Evolutionary conservation across 2,113 vertebrate genomes (phyloP), one percentile per base, ranked within the genome.

Genomic region (Chaenogobius annularis): DNA sequence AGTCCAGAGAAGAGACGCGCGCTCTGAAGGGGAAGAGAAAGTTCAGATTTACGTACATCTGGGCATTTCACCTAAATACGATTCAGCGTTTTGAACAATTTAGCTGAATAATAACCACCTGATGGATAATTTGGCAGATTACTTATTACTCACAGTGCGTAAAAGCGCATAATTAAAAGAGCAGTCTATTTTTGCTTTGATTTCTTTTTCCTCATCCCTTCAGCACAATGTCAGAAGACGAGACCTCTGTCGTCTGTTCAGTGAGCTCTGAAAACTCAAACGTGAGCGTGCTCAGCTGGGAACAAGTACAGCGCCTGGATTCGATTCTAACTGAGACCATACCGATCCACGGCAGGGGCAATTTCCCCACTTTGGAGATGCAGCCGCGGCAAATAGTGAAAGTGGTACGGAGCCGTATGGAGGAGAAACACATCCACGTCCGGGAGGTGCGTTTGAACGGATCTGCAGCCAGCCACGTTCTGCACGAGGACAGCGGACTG

Each of bases 361-460:
- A 99, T 92, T 99, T 99, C 94, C 98, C 98, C 85, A 99, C 98
- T 12, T 91, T 99, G 78, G 92, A 96, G 90, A 95, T 99, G 95
- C 95, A 96, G 90, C 98, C 98, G 14, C 94, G 96, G 71, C 95
- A 96, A 86, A 98, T 99, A 80, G 97, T 99, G 17, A 96, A 96
- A 80, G 96, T 95, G 80, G 98, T 99, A 87, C 90, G 97, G 59
- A 94, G 94, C 80, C 94, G 96, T 62, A 95, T 99, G 95, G 95
- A 96, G 67, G 95, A 98, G 86, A 94, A 94, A 65, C 74, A 90
- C 74, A 97, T 99, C 80, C 89, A 90, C 35, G 94, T 99, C 77
- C 94, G 97, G 81, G 97, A 98, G 75, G 97, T 98, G 78, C 89
- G 98, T 75, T 92, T 99, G 62, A 99, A 98, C 82, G 98, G 98